Evolutionary conservation across 2,113 vertebrate genomes (phyloP), one percentile per base, ranked within the genome.

Genomic region (Gulo gulo): DNA sequence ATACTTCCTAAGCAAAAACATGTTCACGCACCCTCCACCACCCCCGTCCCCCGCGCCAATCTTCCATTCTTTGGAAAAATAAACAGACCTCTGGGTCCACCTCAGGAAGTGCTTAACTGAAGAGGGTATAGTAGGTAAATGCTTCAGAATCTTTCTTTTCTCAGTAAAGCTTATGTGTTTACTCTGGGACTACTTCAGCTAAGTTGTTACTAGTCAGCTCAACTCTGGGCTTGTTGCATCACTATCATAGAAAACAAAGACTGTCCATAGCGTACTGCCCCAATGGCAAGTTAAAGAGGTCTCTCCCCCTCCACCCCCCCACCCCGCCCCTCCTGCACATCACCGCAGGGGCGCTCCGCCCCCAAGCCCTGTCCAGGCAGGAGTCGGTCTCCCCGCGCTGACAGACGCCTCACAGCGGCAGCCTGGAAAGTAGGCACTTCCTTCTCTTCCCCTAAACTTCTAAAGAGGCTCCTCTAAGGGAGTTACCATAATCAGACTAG

Each of bases 11-110:
- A 78, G 26, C 42, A 78, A 47, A 78, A 78, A 47, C 29, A 31
- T 1, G 31, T 78, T 76, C 15, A 76, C 2, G 31, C 31, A 67
- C 63, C 63, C 31, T 67, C 63, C n/a, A 76, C 18, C 14, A 21
- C 61, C 42, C 50, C n/a, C 79, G 61, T 50, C 16, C 20, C 42
- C 14, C 23, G 2, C 6, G 24, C 24, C 73, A 26, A 31, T 31
- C 24, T 47, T 84, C 96, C 92, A 96, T 95, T 92, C 85, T 39
- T 45, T 94, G 69, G 50, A 96, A 97, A 96, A 96, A 94, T 69
- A 94, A 97, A 86, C 88, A 96, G 89, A 94, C 47, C 20, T 94
- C 59, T 45, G 67, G 18, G 36, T 78, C 42, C 34, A 94, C 45
- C 76, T 94, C 45, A 16, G 55, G 79, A 97, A 97, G 69, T 86